Evolutionary conservation across 1,140 invertebrate species (phyloP), one percentile per base, ranked within the genome.

Genomic region (Drosophila sp.): DNA sequence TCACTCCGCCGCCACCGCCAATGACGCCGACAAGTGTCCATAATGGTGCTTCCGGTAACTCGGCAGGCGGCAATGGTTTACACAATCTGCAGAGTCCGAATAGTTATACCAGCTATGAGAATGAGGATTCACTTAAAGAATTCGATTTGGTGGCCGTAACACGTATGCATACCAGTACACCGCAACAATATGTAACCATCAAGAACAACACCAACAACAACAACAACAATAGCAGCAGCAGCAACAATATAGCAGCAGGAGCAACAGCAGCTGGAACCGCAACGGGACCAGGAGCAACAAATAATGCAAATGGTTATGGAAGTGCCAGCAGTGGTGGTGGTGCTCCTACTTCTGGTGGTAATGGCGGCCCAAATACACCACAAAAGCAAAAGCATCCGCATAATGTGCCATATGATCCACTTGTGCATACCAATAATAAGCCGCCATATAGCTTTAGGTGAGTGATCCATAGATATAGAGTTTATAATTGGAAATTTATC

Each of bases 401-500:
- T 76, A 95, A 96, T 91, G 93, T 95, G 93, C 95, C 95, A 76
- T 96, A 96, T 76, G 95, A 96, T 93, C 95, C 95, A 65, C 92
- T 96, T 92, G 94, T 97, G 72, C 96, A 97, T 92, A 94, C 95
- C 58, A 95, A 96, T 87, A 97, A 95, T 76, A 99, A 99, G 92
- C 98, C 98, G 41, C 98, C 98, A 29, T 98, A 98, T 92, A 98
- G 98, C 33, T 92, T 92, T 87, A 92, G 91, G 91, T 92, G 60
- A 77, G 75, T 38, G 1, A 3, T 2, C 32, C 11, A 4, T 1
- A 6, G n/a, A 35, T 57, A 23, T 4, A n/a, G 4, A 2, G 1
- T 17, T 27, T 27, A 38, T 35, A 40, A 10, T 7, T 38, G 35
- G 10, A 38, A 11, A 11, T 8, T 4, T 10, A 11, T 63, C 29